phyloP scores from a whole-genome alignment of 2,797 vertebrate genomes.

The Muraenolepis orangiensis region DNA sequence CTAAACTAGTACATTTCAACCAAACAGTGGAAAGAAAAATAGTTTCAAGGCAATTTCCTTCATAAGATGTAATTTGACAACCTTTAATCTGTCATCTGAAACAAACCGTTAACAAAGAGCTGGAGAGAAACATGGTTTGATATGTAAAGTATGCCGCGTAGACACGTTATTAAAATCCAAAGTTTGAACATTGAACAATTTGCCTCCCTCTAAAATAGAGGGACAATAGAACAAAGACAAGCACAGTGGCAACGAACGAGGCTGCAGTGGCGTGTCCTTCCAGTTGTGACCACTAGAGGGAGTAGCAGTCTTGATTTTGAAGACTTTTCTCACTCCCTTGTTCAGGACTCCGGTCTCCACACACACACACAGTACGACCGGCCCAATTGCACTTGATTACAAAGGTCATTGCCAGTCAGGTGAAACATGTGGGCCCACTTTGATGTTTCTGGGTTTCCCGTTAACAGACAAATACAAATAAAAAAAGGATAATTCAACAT shows the following conservation, averaged over 20 bases:
- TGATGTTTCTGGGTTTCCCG: not conserved
- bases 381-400: conserved; percentile 13
- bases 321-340: not conserved
- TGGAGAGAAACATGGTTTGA: conserved; percentile 5
- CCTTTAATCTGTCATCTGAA: conserved; percentile 12
- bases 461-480: conserved; percentile 8
- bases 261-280: conserved; percentile 12
- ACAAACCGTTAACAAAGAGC: not conserved
- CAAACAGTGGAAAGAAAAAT: conserved; percentile 20
- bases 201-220: conserved; percentile 24
- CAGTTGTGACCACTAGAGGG: conserved; percentile 68
- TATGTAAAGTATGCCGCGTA: conserved; percentile 21
- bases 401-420: conserved; percentile 7
- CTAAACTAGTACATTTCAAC: not conserved
- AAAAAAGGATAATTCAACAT: conserved; percentile 20
- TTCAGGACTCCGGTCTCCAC: conserved; percentile 21
- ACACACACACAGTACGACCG: conserved; percentile 9
- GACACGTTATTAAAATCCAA: conserved; percentile 19
- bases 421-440: not conserved
- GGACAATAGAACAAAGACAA: conserved; percentile 55
- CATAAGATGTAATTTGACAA: conserved; percentile 12
- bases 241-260: conserved; percentile 23
- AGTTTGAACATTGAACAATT: conserved; percentile 28
- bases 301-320: conserved; percentile 58
- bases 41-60: conserved; percentile 20